phyloP scores from a whole-genome alignment of 2,888 invertebrate genomes.

The Julus scanicus region DNA sequence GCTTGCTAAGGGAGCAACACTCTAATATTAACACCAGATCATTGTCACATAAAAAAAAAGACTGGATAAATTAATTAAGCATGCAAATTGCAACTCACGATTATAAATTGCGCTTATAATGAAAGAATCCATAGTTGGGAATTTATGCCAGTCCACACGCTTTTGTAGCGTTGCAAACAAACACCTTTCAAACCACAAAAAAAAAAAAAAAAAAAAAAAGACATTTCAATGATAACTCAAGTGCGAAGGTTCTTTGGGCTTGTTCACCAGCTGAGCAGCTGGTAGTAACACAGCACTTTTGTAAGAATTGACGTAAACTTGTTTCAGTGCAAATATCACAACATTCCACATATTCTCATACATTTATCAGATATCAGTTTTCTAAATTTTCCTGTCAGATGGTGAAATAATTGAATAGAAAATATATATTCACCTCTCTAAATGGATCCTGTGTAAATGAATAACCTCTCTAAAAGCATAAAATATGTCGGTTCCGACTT shows the following conservation, averaged over 20 bases:
- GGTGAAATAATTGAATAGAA: too few relatives aligned
- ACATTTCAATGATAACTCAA: constrained; percentile 44
- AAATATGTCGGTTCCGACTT: too few relatives aligned
- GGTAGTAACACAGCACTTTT: background rate
- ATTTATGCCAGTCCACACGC: background rate
- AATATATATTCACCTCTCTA: too few relatives aligned
- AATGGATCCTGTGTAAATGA: too few relatives aligned
- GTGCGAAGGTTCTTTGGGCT: constrained; percentile 29
- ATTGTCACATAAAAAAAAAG: background rate
- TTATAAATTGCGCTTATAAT: background rate
- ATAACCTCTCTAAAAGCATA: too few relatives aligned
- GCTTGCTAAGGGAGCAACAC: background rate
- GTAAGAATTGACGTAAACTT: background rate
- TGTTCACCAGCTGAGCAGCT: background rate
- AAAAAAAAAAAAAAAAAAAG: constrained; percentile 5
- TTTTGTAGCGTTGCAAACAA: background rate
- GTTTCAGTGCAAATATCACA: background rate
- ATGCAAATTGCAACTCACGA: background rate
- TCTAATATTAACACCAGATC: background rate
- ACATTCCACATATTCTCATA: too few relatives aligned
- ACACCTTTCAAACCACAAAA: background rate
- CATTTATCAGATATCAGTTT: too few relatives aligned
- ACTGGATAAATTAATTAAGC: constrained; percentile 16
- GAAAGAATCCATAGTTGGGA: background rate
- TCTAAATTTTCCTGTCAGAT: too few relatives aligned